Evolutionary conservation across 2,888 invertebrate genomes (phyloP).

Genomic region (Autographa pulchrina): DNA sequence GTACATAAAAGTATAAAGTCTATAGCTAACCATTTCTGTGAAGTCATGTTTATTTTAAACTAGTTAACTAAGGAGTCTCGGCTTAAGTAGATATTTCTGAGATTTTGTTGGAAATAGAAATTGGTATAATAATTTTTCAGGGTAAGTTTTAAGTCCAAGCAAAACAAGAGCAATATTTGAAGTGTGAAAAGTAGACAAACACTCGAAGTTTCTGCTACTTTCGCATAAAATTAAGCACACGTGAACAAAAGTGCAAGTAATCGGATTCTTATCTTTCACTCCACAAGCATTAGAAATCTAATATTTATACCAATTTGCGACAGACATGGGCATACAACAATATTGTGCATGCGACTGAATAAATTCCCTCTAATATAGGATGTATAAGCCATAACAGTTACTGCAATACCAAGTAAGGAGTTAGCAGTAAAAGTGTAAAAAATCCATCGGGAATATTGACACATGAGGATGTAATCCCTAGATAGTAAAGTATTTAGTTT

Average conservation of each 20-base stretch:
- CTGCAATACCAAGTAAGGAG: conserved; percentile 23
- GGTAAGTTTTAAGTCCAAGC: no score
- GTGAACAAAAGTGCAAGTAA: conserved; percentile 7
- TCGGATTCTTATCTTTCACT: not conserved
- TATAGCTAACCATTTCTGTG: conserved; percentile 3
- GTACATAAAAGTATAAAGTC: not conserved
- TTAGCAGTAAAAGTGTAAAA: conserved; percentile 24
- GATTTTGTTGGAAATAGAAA: no score
- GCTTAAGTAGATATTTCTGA: no score
- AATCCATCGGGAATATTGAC: conserved; percentile 28
- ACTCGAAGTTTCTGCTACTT: not conserved
- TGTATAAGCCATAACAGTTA: conserved; percentile 21
- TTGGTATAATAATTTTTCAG: no score
- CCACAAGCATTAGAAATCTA: conserved; percentile 34
- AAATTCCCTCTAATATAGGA: conserved; percentile 34
- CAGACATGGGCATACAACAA: conserved; percentile 23
- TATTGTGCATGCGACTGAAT: conserved; percentile 39
- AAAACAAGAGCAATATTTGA: not conserved
- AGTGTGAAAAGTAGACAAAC: not conserved
- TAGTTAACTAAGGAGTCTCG: not conserved
- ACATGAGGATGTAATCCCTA: conserved; percentile 23
- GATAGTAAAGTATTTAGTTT: conserved; percentile 11
- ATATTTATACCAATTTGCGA: conserved; percentile 20
- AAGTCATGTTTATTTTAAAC: conserved; percentile 7
- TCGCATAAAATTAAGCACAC: not conserved